Evolutionary conservation across 2,113 vertebrate species (phyloP).

Genomic region (Petaurus breviceps): DNA sequence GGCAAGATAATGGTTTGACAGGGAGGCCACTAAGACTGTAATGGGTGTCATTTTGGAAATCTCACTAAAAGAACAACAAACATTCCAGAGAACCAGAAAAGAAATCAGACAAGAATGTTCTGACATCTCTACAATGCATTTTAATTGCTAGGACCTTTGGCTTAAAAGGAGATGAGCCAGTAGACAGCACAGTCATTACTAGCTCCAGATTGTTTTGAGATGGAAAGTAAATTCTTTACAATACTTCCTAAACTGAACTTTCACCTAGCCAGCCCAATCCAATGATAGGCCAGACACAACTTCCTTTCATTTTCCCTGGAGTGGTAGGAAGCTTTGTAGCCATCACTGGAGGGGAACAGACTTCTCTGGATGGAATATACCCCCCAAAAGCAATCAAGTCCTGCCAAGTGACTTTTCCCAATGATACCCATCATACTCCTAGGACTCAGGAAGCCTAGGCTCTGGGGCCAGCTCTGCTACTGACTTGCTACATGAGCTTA

Average conservation of each 20-base stretch:
- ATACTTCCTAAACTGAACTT: neutral
- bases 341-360: neutral
- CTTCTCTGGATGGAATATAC: neutral
- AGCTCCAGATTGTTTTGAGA: neutral
- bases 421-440: neutral
- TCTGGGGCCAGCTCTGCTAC: neutral
- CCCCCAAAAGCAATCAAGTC: neutral
- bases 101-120: neutral
- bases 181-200: neutral
- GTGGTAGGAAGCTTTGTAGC: neutral
- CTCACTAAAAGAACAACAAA: neutral
- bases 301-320: neutral
- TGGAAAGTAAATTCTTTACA: neutral
- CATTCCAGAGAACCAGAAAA: neutral
- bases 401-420: neutral
- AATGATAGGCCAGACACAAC: neutral
- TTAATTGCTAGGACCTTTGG: neutral
- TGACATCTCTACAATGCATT: neutral
- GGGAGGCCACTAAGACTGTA: neutral
- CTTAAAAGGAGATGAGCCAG: neutral
- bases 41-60: neutral
- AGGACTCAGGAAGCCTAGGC: neutral
- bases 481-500: neutral
- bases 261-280: neutral
- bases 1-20: neutral